Conservation (phyloP, 1,140 invertebrate genomes). For the Neodiprion lecontei region DNA sequence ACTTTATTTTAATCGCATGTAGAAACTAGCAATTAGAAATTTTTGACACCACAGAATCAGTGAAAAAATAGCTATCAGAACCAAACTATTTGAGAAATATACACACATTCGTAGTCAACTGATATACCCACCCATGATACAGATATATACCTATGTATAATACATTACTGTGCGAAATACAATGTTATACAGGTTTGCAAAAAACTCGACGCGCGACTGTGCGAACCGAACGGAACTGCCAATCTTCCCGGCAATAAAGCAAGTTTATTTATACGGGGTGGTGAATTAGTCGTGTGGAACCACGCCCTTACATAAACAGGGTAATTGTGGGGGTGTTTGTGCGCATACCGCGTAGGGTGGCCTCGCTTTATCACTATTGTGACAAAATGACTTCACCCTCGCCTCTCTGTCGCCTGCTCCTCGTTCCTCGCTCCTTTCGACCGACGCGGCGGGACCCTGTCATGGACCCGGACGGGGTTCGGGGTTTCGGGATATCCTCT, state of each 20-base stretch:
- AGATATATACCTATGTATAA: no score
- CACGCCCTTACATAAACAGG: conserved; percentile 58
- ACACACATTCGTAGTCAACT: no score
- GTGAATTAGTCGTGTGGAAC: conserved; percentile 41
- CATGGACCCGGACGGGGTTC: not conserved
- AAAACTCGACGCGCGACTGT: no score
- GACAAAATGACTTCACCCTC: conserved; percentile 44
- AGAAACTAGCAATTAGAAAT: no score
- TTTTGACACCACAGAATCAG: no score
- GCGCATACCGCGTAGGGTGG: conserved; percentile 31
- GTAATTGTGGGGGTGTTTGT: conserved; percentile 53
- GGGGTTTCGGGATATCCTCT: not conserved
- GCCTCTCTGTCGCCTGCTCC: no score
- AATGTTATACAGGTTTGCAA: no score
- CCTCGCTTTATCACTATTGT: conserved; percentile 48
- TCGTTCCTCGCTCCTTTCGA: conserved; percentile 1
- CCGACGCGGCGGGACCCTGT: conserved; percentile 14
- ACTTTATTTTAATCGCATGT: no score
- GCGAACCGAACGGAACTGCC: conserved; percentile 26
- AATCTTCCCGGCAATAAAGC: conserved; percentile 44
- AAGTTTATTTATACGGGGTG: conserved; percentile 41
- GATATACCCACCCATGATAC: no score
- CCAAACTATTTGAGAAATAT: no score
- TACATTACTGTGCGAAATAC: no score
- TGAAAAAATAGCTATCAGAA: no score